Evolutionary conservation across 2,797 vertebrate genomes (phyloP), one percentile per base, ranked within the genome.

Genomic region (Rhadinocentrus ornatus): DNA sequence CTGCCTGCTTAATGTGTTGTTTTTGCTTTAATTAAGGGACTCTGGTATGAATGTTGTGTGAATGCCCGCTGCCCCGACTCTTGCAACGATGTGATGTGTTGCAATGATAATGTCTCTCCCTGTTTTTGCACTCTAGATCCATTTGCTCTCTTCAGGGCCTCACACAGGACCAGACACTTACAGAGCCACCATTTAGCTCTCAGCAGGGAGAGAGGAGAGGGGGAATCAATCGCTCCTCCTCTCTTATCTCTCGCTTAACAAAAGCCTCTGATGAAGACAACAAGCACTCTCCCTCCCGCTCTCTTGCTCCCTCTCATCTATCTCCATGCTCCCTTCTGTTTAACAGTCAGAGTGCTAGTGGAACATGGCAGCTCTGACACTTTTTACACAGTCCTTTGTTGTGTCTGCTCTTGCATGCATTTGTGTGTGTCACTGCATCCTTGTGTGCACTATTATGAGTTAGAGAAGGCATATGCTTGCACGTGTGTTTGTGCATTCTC

Each of bases 251-350:
- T 86, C 86, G 88, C 88, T 89, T 91, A 91, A 89, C 87, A 89
- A 91, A 91, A 83, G 81, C 88, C 80, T 91, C 79, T 89, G 89
- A 93, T 93, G 86, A 92, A 91, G 90, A 91, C 90, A 90, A 92
- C 89, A 89, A 86, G 86, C 75, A 20, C 75, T 84, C 76, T 84
- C 66, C 64, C 77, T 71, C 73, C 62, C 34, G 39, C 86, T 73
- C 75, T 66, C 32, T 34, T 35, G 65, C 75, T 70, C 83, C 50
- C 83, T 84, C 80, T 88, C 86, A 77, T 90, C 86, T 89, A 77
- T 89, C 87, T 87, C 75, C 16, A 37, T 80, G 80, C 80, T 80
- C 73, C 74, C 68, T 68, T 85, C 85, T 86, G 80, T 86, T 90
- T 85, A 77, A 82, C 87, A 87, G 85, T 87, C 81, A 84, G 75